A percentile compares a stretch with the other conserved stretches of the same genome.
phyloP scores from a whole-genome alignment of 37 sponge, comb jelly and placozoan species.

The Spongia lamella region DNA sequence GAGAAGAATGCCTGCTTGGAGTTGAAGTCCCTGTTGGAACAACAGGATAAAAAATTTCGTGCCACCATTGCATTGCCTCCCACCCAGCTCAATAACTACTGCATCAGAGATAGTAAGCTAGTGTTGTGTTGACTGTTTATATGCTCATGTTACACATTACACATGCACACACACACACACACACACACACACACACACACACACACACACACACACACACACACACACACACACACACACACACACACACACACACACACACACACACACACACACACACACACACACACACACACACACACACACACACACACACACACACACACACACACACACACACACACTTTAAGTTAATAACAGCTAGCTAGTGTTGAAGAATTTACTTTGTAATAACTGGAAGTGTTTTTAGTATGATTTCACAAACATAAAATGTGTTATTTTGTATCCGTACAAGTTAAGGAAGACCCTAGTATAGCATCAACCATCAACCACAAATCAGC shows the following conservation, averaged over 20 bases:
- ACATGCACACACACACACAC: constrained; percentile 33
- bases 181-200: constrained; percentile 43
- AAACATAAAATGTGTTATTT: too few relatives aligned
- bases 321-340: constrained; percentile 13
- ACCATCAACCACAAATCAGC: too few relatives aligned
- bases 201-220: constrained; percentile 38
- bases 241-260: constrained; percentile 34
- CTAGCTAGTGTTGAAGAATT: neutral
- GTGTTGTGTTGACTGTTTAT: neutral
- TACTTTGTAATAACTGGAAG: neutral
- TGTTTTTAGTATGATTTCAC: too few relatives aligned
- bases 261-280: constrained; percentile 28
- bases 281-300: constrained; percentile 28
- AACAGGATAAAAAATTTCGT: constrained; percentile 12
- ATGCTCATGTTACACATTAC: constrained; percentile 1
- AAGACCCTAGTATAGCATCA: too few relatives aligned
- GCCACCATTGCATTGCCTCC: too few relatives aligned
- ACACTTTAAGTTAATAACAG: neutral
- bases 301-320: constrained; percentile 29
- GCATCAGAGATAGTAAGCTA: constrained; percentile 4
- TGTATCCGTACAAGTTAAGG: too few relatives aligned
- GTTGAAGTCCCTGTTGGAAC: constrained; percentile 31
- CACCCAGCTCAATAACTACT: neutral
- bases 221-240: constrained; percentile 23
- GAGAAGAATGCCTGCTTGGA: constrained; percentile 56